Base-by-base conservation (phyloP, 2,113 vertebrate species). In the Charadrius vociferus region DNA sequence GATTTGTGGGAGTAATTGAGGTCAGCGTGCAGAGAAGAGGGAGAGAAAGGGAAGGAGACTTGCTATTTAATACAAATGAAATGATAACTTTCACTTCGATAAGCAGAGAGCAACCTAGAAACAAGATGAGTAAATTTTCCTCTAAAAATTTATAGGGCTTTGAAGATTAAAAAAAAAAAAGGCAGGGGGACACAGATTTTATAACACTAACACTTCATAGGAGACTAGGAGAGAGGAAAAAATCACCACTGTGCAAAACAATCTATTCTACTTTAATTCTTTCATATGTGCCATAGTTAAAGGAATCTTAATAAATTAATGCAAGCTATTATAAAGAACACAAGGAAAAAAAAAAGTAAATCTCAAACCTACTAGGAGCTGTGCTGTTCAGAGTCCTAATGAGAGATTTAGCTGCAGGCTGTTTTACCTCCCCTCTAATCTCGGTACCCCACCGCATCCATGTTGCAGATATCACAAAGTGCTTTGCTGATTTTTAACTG, bases 1-100 rank as follows among this genome's bases (percentile, higher is more conserved):
- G 97, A 97, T 98, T 97, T 98, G 92, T 91, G 96, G 94, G 85
- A 97, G 96, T 98, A 98, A 97, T 97, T 98, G 96, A 97, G 97
- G 97, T 98, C 97, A 97, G 86, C 10, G 62, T 95, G 77, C 92
- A 87, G 86, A 93, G 81, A 71, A 80, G 75, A 78, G 58, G 96
- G 85, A 96, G 63, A 79, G 67, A 95, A 79, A 77, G 81, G 55
- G 53, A 62, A 70, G 71, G 70, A 52, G 39, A 14, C 41, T 96
- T 74, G 55, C 68, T 70, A 37, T 96, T 97, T 95, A 93, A 77
- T 88, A 90, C 65, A 91, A 96, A 94, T 90, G 73, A 95, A 97
- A 97, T 94, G 86, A 88, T 94, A 97, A 96, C 94, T 87, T 95
- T 95, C 66, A 53, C 41, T 88, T 81, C 8, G 34, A 88, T 94